Evolutionary conservation across 2,888 invertebrate genomes (phyloP).

Genomic region (Synergus laeviventris): DNA sequence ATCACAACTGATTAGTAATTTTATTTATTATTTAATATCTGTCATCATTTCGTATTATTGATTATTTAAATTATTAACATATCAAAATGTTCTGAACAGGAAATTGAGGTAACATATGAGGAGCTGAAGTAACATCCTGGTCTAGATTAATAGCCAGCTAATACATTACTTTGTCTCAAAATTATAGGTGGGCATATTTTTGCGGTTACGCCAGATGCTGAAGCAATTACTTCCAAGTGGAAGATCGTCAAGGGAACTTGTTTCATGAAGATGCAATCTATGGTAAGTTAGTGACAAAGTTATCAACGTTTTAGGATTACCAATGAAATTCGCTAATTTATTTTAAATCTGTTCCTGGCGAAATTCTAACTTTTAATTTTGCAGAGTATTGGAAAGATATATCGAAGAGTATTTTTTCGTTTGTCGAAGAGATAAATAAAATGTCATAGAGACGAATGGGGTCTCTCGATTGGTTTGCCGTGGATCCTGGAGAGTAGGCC

Average conservation of each 20-base stretch:
- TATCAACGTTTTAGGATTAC: not conserved
- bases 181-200: not conserved
- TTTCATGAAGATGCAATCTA: not conserved
- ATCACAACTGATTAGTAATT: too few relatives aligned
- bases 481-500: slow-evolving; percentile 11
- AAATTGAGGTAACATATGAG: not conserved
- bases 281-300: not conserved
- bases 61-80: not conserved
- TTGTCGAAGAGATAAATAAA: slow-evolving; percentile 1
- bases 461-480: slow-evolving; percentile 1
- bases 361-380: too few relatives aligned
- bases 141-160: not conserved
- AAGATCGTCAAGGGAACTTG: not conserved
- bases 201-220: not conserved
- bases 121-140: not conserved
- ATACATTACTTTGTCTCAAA: not conserved
- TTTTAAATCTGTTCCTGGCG: too few relatives aligned
- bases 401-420: slow-evolving; percentile 3
- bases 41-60: not conserved
- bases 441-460: not conserved
- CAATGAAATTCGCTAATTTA: too few relatives aligned
- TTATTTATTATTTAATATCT: too few relatives aligned
- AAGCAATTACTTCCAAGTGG: not conserved
- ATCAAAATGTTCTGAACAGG: rapidly evolving
- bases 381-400: not conserved